phyloP scores from a whole-genome alignment of 2,797 vertebrate genomes.

The Falco peregrinus region DNA sequence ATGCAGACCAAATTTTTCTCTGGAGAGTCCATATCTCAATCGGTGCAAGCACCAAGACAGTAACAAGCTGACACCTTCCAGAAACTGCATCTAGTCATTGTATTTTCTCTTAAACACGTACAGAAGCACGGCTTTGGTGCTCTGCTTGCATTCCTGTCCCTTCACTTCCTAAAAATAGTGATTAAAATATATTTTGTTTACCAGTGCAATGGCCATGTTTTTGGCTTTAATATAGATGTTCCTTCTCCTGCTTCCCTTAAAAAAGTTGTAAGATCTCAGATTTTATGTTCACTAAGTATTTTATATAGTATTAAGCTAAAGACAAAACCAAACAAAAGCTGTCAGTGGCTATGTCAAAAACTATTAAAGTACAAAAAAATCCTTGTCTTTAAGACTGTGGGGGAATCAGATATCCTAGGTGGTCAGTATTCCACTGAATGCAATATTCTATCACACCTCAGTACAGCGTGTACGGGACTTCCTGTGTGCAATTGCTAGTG shows the following conservation, averaged over 20 bases:
- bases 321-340: background rate
- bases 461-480: background rate
- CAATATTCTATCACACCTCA: background rate
- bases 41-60: background rate
- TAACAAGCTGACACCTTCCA: background rate
- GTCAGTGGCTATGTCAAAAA: background rate
- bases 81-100: background rate
- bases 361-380: background rate
- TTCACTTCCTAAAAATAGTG: background rate
- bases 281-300: background rate
- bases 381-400: background rate
- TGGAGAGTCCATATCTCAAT: background rate
- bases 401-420: background rate
- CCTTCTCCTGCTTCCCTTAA: background rate
- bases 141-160: background rate
- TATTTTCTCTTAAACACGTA: background rate
- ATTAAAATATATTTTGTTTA: background rate
- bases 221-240: background rate
- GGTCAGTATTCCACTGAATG: background rate
- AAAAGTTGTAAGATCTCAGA: background rate
- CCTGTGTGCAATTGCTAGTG: accelerated
- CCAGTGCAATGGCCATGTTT: background rate
- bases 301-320: background rate
- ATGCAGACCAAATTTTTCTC: slow-evolving; percentile 12
- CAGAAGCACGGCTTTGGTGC: background rate